Evolutionary conservation across 1,140 invertebrate species (phyloP).

Genomic region (Cherax destructor): DNA sequence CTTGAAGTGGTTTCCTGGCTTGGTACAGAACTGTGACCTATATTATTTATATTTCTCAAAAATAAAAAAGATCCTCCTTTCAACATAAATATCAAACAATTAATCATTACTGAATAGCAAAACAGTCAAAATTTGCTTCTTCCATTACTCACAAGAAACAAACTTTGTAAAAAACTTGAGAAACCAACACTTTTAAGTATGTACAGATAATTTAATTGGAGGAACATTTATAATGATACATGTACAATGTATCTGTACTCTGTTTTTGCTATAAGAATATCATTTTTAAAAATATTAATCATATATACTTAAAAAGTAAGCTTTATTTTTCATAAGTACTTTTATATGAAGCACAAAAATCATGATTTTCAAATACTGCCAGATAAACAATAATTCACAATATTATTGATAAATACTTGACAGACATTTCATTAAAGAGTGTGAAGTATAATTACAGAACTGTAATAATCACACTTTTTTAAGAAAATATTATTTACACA

Average conservation of each 20-base stretch:
- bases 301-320: not conserved
- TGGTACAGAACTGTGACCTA: conserved; percentile 74
- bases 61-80: not conserved
- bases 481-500: not conserved
- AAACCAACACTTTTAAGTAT: not conserved
- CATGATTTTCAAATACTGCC: not conserved
- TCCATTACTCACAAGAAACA: not conserved
- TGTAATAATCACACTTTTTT: not conserved
- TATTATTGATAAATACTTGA: not conserved
- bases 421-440: not conserved
- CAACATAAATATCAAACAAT: not conserved
- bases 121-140: not conserved
- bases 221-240: not conserved
- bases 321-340: not conserved
- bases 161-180: not conserved
- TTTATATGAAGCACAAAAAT: not conserved
- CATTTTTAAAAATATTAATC: not conserved
- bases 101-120: not conserved
- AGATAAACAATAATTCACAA: not conserved
- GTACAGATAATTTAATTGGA: not conserved
- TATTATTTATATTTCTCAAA: not conserved
- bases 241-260: not conserved
- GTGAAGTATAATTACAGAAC: not conserved
- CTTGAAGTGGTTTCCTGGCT: conserved; percentile 76
- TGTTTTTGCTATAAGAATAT: not conserved